Evolutionary conservation across 2,113 vertebrate species (phyloP).

Genomic region (Varanus komodoensis): DNA sequence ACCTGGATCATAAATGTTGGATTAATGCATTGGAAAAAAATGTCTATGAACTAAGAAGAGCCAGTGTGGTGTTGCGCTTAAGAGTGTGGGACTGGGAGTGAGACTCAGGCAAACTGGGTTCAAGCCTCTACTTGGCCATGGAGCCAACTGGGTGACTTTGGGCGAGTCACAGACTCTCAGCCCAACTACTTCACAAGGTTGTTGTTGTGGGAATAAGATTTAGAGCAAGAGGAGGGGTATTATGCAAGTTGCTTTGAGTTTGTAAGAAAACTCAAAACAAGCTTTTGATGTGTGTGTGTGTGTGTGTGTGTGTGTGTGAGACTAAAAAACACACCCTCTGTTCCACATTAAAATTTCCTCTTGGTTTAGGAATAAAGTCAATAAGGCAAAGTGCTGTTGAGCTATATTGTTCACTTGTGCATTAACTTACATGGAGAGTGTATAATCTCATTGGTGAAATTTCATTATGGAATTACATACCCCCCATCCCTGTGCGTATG

Average conservation of each 20-base stretch:
- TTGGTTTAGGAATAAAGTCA: neutral
- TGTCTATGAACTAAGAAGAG: neutral
- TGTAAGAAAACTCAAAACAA: too few relatives aligned
- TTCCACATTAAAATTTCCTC: neutral
- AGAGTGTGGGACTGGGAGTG: too few relatives aligned
- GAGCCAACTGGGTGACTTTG: too few relatives aligned
- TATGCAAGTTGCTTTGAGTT: too few relatives aligned
- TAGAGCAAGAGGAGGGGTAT: too few relatives aligned
- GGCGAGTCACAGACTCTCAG: too few relatives aligned
- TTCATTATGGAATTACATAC: neutral
- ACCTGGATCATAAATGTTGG: neutral
- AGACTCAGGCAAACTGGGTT: too few relatives aligned
- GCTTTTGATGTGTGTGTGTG: too few relatives aligned
- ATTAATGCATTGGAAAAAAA: neutral
- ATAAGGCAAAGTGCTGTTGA: neutral
- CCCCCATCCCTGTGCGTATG: slow-evolving; percentile 7
- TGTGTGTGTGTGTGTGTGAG: neutral
- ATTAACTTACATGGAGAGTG: slow-evolving; percentile 35
- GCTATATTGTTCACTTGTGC: slow-evolving; percentile 41
- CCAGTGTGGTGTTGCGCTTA: too few relatives aligned
- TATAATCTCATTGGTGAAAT: slow-evolving; percentile 25
- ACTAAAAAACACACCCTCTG: neutral
- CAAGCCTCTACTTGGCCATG: too few relatives aligned
- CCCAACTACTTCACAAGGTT: too few relatives aligned
- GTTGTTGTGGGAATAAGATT: too few relatives aligned